phyloP scores from a whole-genome alignment of 2,888 invertebrate species.

The Schizotus pectinicornis region DNA sequence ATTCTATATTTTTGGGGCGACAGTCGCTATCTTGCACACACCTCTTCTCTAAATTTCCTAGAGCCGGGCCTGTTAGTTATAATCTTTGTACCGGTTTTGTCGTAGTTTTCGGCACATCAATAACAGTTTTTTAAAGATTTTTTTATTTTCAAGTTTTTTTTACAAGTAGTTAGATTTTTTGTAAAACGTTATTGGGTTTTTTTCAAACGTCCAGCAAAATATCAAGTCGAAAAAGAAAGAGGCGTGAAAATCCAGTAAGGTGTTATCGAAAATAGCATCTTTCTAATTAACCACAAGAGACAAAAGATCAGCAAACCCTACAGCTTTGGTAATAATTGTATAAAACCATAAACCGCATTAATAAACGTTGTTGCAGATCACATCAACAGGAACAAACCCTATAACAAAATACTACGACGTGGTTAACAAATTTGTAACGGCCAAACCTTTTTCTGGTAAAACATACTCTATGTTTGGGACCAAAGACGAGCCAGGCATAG shows the following conservation, averaged over 20 bases:
- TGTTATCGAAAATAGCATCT: constrained; percentile 65
- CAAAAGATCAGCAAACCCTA: constrained; percentile 48
- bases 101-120: too few species aligned
- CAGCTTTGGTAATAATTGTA: constrained; percentile 55
- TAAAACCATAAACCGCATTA: too few species aligned
- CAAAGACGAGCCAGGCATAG: constrained; percentile 72
- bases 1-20: too few species aligned
- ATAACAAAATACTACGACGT: constrained; percentile 69
- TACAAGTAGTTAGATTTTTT: too few species aligned
- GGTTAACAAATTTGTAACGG: constrained; percentile 74
- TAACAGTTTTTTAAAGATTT: too few species aligned
- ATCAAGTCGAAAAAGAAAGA: constrained; percentile 70
- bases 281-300: constrained; percentile 61
- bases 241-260: constrained; percentile 67
- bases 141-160: too few species aligned
- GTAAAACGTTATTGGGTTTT: too few species aligned
- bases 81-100: too few species aligned
- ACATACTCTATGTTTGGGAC: constrained; percentile 85
- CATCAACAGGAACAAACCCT: constrained; percentile 64
- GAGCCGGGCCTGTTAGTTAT: too few species aligned
- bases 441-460: constrained; percentile 87
- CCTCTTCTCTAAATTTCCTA: too few species aligned
- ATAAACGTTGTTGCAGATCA: constrained; percentile 66
- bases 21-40: too few species aligned
- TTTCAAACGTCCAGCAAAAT: constrained; percentile 55